Evolutionary conservation across 2,797 vertebrate species (phyloP).

Genomic region (Vespertilio murinus): DNA sequence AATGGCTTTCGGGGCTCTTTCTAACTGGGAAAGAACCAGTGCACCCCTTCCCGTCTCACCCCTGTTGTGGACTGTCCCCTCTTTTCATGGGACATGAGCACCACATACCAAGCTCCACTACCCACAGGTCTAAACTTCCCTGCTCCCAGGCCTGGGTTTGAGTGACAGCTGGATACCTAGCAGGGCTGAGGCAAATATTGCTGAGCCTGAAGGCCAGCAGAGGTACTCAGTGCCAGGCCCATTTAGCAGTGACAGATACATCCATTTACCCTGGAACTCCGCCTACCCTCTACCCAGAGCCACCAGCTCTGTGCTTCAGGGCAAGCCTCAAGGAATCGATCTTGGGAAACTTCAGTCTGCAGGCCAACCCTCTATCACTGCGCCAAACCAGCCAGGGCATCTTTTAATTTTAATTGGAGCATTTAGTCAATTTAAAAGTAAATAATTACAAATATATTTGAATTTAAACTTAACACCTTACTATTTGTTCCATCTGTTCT

Average conservation of each 20-base stretch:
- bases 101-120: not conserved
- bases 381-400: not conserved
- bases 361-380: no score
- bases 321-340: not conserved
- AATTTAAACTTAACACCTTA: conserved; percentile 37
- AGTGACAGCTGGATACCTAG: not conserved
- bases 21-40: not conserved
- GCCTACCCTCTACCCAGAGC: not conserved
- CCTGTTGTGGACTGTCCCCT: not conserved
- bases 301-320: not conserved
- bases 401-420: not conserved
- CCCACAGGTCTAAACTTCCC: not conserved
- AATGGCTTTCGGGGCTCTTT: not conserved
- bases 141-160: not conserved
- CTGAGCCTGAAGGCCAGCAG: not conserved
- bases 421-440: conserved; percentile 27
- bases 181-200: not conserved
- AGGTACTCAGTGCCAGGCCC: not conserved
- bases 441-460: conserved; percentile 17
- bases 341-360: no score
- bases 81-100: not conserved
- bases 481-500: not conserved
- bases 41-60: not conserved
- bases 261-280: not conserved
- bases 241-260: not conserved